These are phyloP conservation scores for Enchytraeus crypticus DNA, from an alignment of 2,888 invertebrate species.

Conservation along the genomic window DNA sequence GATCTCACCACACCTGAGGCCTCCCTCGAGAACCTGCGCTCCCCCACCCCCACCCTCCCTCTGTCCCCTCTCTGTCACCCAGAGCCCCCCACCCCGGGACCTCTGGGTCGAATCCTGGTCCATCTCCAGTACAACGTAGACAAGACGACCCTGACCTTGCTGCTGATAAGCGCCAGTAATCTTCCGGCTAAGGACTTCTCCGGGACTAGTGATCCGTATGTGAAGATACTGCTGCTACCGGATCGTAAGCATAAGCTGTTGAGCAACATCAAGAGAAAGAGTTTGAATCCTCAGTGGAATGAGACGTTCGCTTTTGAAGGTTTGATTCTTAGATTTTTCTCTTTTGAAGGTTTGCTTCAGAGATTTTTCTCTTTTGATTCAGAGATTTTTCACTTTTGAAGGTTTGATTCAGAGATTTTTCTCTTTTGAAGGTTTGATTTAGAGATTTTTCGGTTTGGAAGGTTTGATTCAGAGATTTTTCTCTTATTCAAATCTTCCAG, in stretches of 20 bases:
- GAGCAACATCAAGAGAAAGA: conserved; percentile 45
- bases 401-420: no score
- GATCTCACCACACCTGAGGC: neutral
- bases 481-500: no score
- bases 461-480: no score
- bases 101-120: neutral
- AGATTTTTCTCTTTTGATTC: no score
- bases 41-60: neutral
- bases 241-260: conserved; percentile 40
- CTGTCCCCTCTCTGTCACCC: neutral
- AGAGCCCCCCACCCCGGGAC: neutral
- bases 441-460: no score
- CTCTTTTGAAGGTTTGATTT: no score
- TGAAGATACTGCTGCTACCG: conserved; percentile 44
- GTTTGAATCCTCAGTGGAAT: conserved; percentile 46
- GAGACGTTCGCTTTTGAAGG: conserved; percentile 52
- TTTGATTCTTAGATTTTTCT: no score
- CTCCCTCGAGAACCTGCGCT: no score
- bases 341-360: no score
- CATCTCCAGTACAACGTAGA: conserved; percentile 16
- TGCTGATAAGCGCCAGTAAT: conserved; percentile 39
- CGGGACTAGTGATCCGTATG: conserved; percentile 47
- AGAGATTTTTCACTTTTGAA: no score
- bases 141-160: conserved; percentile 36
- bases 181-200: conserved; percentile 46